Percentiles rank a stretch among this genome's conserved stretches.
phyloP scores from a whole-genome alignment of 1,140 invertebrate species.

The Aphidius gifuensis region DNA sequence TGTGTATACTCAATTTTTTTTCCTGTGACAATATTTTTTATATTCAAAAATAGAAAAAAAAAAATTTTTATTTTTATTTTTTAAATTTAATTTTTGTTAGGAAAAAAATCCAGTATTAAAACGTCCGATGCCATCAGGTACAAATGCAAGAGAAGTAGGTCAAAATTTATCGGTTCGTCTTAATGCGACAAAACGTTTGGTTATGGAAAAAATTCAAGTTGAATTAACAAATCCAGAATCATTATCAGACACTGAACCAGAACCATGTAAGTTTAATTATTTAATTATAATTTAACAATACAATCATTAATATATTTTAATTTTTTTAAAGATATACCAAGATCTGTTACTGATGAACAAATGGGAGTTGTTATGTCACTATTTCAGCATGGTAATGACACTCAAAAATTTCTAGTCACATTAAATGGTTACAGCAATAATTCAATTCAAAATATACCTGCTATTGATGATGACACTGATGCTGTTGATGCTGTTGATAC shows the following conservation, averaged over 20 bases:
- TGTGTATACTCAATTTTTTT: slow-evolving; percentile 10
- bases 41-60: background rate
- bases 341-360: slow-evolving; percentile 45
- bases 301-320: slow-evolving; percentile 21
- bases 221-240: slow-evolving; percentile 42
- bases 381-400: slow-evolving; percentile 49
- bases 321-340: slow-evolving; percentile 34
- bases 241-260: slow-evolving; percentile 22
- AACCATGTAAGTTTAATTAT: slow-evolving; percentile 42
- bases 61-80: slow-evolving; percentile 18
- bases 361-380: slow-evolving; percentile 51
- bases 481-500: too few relatives aligned
- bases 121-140: slow-evolving; percentile 31
- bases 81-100: slow-evolving; percentile 36
- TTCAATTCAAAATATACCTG: slow-evolving; percentile 8
- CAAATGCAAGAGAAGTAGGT: slow-evolving; percentile 34
- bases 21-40: background rate
- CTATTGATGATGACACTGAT: too few relatives aligned
- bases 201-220: slow-evolving; percentile 52
- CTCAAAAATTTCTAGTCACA: slow-evolving; percentile 53
- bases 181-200: slow-evolving; percentile 46
- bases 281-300: slow-evolving; percentile 13
- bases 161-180: slow-evolving; percentile 49
- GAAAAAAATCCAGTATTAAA: slow-evolving; percentile 40
- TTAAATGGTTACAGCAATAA: slow-evolving; percentile 52